Conservation (phyloP, 1,140 invertebrate species). For the Macrosteles quadrilineatus region DNA sequence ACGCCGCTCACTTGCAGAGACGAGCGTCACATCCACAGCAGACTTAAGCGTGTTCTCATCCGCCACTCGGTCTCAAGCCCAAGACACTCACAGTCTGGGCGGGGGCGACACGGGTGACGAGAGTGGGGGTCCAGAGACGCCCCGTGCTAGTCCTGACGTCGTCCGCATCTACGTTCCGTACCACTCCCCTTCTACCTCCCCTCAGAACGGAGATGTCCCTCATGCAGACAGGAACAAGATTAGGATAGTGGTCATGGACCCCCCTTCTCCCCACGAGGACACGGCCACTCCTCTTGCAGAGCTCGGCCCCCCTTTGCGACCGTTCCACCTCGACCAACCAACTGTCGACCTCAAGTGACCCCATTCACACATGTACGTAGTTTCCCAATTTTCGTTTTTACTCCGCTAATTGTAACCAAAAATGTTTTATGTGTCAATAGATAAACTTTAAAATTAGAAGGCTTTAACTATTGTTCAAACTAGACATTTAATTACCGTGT, state of each 20-base stretch:
- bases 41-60: conserved; percentile 79
- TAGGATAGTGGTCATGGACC: conserved; percentile 38
- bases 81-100: conserved; percentile 72
- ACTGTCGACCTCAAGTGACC: conserved; percentile 37
- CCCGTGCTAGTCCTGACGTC: conserved; percentile 65
- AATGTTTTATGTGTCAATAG: too few species aligned
- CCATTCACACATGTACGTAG: background rate
- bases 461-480: too few species aligned
- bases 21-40: conserved; percentile 79
- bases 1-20: conserved; percentile 74
- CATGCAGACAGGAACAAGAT: conserved; percentile 39
- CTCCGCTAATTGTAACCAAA: too few species aligned
- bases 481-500: too few species aligned
- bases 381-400: too few species aligned
- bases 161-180: conserved; percentile 77
- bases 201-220: conserved; percentile 36
- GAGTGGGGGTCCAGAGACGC: conserved; percentile 60
- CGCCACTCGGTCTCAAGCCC: conserved; percentile 66
- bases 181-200: conserved; percentile 46
- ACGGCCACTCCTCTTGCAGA: conserved; percentile 38
- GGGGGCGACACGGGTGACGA: conserved; percentile 64
- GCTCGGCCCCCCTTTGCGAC: conserved; percentile 31
- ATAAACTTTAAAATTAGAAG: too few species aligned
- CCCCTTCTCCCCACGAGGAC: conserved; percentile 29
- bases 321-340: conserved; percentile 29